Evolutionary conservation across 2,113 vertebrate species (phyloP), one percentile per base, ranked within the genome.

Genomic region (Parotia lawesii): DNA sequence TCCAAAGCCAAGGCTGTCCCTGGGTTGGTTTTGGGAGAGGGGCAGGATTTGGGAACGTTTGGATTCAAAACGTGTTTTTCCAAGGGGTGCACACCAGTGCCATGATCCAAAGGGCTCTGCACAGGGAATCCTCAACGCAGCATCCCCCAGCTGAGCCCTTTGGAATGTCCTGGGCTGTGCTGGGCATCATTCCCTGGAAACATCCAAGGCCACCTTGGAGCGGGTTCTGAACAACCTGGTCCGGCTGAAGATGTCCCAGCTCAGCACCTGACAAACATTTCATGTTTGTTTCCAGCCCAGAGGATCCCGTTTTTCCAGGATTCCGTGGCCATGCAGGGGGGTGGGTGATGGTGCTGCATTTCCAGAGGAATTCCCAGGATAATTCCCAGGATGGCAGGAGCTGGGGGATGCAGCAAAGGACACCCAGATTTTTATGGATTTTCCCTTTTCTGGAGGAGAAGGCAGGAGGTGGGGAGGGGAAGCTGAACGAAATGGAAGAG

Each of bases 301-400:
- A 18, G 13, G 37, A 50, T 31, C 10, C 51, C 8, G 1, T 11
- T 35, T 24, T 40, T 1, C 50, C 70, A 24, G 50, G 24, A 5
- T 19, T 20, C 24, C 16, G 22, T 27, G 50, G 38, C 29, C 2
- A 0, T 1, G 14, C 12, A 14, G 42, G 40, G 0, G 1, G 12
- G 4, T 12, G 65, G 8, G 5, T 16, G 44, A 15, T 15, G 31
- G 3, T 31, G 47, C 33, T 53, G 21, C 21, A 44, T 7, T 24
- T 1, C 56, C 66, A 35, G 45, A 35, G 9, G 6, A 12, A 28
- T 19, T 71, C 47, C 33, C 38, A 13, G 66, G 2, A 2, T 8
- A 6, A 28, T 15, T 61, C 31, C 37, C 38, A 13, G 66, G 2
- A 2, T 8, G 48, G 28, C 37, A 40, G 62, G 53, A 57, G 44